These are phyloP conservation scores for Drosophila pallidifrons DNA, from an alignment of 1,140 invertebrate genomes.

Conservation along the genomic window DNA sequence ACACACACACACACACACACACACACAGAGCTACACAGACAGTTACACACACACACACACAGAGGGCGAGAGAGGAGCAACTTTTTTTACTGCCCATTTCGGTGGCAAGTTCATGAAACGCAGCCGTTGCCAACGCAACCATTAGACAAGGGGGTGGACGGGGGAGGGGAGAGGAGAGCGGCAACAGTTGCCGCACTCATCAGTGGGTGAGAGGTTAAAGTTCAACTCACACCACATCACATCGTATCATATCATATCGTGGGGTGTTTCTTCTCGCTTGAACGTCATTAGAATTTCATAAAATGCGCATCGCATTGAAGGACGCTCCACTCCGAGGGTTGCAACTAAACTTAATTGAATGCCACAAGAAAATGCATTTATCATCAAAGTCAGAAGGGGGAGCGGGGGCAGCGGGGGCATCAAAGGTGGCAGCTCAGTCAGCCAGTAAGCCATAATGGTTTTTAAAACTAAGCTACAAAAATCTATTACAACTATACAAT, in stretches of 20 bases:
- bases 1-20: conserved; percentile 35
- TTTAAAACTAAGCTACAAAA: conserved; percentile 65
- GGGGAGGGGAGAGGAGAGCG: neutral
- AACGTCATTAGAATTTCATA: conserved; percentile 77
- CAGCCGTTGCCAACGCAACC: conserved; percentile 47
- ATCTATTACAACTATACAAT: conserved; percentile 58
- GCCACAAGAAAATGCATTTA: conserved; percentile 71
- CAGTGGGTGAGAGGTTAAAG: neutral
- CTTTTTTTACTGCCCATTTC: conserved; percentile 63
- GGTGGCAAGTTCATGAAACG: conserved; percentile 65
- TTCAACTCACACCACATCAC: neutral
- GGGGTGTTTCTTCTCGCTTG: conserved; percentile 22
- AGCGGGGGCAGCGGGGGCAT: neutral
- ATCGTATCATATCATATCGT: neutral
- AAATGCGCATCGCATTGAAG: conserved; percentile 56
- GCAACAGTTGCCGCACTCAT: neutral
- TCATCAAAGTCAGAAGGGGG: conserved; percentile 36
- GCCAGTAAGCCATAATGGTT: conserved; percentile 44
- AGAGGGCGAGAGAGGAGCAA: conserved; percentile 41
- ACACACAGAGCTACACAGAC: conserved; percentile 29
- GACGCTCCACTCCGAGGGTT: conserved; percentile 24
- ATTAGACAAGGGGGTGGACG: conserved; percentile 18
- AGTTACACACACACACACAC: conserved; percentile 22
- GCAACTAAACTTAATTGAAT: conserved; percentile 66
- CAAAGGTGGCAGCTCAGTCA: neutral